Conservation (phyloP, 1,140 invertebrate species). For the Nephotettix cincticeps region DNA sequence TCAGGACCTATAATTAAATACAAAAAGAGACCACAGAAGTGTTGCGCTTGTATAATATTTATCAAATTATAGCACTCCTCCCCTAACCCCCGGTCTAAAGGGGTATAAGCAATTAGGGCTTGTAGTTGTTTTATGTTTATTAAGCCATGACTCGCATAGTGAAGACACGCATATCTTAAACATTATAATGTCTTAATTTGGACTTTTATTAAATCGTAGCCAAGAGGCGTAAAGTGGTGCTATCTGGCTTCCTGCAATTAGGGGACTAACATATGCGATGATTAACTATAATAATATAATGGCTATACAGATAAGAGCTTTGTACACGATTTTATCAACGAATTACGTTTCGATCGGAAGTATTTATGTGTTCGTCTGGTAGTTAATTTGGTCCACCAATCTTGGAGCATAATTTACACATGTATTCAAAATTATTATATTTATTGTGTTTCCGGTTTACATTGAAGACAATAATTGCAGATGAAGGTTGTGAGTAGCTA, state of each 20-base stretch:
- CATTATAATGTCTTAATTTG: conserved; percentile 8
- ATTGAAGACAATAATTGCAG: no score
- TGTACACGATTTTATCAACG: no score
- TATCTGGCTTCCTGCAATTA: conserved; percentile 4
- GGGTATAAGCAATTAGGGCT: not conserved
- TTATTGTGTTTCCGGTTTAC: no score
- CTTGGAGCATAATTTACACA: no score
- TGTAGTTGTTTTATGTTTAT: conserved; percentile 8
- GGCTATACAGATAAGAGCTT: not conserved
- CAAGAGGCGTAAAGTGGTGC: conserved; percentile 6
- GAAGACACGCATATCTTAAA: conserved; percentile 12
- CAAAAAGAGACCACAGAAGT: not conserved
- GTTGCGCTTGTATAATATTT: not conserved
- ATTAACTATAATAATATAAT: conserved; percentile 13
- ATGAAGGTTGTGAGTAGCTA: no score
- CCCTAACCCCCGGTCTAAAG: not conserved
- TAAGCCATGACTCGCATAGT: not conserved
- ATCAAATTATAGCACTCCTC: not conserved
- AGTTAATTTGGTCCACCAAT: not conserved
- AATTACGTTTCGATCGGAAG: not conserved
- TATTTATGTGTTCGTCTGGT: not conserved
- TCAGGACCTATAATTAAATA: no score
- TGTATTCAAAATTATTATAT: no score
- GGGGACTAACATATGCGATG: not conserved
- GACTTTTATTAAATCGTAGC: conserved; percentile 6